Percentiles rank a stretch among this genome's conserved stretches.
phyloP scores from a whole-genome alignment of 2,113 vertebrate species.

The Ranitomeya imitator region DNA sequence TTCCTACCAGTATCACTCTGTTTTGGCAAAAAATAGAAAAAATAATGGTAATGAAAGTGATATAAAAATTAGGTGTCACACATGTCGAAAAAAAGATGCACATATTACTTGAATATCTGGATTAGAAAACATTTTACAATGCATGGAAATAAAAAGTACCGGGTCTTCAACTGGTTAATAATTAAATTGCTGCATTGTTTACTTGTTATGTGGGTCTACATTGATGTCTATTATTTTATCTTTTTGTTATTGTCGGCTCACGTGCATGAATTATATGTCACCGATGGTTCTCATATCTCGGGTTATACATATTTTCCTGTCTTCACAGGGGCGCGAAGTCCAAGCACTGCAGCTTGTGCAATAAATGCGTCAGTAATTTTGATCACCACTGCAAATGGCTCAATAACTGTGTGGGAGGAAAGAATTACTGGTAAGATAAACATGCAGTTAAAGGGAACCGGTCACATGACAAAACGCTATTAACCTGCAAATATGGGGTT shows the following conservation, averaged over 20 bases:
- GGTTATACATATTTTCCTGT: neutral
- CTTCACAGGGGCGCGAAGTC: constrained; percentile 84
- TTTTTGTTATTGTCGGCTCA: neutral
- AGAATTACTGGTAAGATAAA: constrained; percentile 87
- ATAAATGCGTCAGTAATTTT: constrained; percentile 94
- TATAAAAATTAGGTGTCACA: no score
- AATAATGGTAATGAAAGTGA: no score
- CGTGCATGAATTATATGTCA: neutral
- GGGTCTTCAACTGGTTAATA: no score
- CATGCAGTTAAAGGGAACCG: neutral
- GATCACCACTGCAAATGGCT: constrained; percentile 99
- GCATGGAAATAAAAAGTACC: no score
- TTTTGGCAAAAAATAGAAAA: no score
- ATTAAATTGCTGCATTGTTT: neutral
- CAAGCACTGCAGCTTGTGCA: constrained; percentile 96
- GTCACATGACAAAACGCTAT: no score
- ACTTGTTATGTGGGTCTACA: neutral
- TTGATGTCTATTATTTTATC: neutral
- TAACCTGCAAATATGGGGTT: no score
- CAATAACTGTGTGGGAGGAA: constrained; percentile 97
- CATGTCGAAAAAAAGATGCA: no score
- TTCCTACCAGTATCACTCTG: no score
- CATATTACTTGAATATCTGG: no score
- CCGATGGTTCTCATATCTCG: neutral
- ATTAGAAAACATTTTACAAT: no score